Percentiles rank a stretch among this genome's conserved stretches.
phyloP scores from a whole-genome alignment of 2,113 vertebrate genomes.

The Agapornis roseicollis region DNA sequence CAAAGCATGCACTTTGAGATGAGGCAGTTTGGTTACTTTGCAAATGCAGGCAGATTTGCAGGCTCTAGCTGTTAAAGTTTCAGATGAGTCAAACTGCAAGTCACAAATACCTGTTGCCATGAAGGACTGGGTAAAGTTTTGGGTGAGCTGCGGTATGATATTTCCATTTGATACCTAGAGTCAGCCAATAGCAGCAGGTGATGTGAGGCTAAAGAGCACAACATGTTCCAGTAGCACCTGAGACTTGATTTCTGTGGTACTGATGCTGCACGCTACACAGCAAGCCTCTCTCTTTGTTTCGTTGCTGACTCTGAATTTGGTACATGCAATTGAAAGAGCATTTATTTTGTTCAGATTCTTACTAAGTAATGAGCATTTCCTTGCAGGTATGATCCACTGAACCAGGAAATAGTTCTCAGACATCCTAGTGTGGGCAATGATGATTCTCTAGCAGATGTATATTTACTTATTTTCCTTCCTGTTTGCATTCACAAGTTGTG shows the following conservation, averaged over 20 bases:
- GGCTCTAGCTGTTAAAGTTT: neutral
- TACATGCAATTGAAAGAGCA: neutral
- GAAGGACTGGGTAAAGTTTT: constrained; percentile 48
- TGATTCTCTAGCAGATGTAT: neutral
- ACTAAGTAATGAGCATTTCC: neutral
- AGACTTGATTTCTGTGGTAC: constrained; percentile 45
- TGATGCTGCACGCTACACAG: neutral
- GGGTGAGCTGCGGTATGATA: constrained; percentile 58
- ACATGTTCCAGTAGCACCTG: constrained; percentile 57
- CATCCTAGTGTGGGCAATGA: neutral
- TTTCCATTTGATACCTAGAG: constrained; percentile 64
- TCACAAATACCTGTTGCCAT: constrained; percentile 14
- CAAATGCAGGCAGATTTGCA: constrained; percentile 35
- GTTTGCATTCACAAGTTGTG: neutral
- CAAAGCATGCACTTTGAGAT: neutral
- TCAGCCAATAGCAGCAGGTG: constrained; percentile 56
- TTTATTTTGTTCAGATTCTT: neutral
- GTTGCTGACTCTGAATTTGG: neutral
- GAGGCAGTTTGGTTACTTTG: neutral
- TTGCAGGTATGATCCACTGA: neutral
- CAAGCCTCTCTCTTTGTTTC: neutral
- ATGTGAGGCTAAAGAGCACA: constrained; percentile 30
- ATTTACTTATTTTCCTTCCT: neutral
- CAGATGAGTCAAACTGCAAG: constrained; percentile 44
- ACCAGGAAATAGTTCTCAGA: neutral